These are phyloP conservation scores for Chaetops frenatus DNA, from an alignment of 2,113 vertebrate species.

Conservation along the genomic window DNA sequence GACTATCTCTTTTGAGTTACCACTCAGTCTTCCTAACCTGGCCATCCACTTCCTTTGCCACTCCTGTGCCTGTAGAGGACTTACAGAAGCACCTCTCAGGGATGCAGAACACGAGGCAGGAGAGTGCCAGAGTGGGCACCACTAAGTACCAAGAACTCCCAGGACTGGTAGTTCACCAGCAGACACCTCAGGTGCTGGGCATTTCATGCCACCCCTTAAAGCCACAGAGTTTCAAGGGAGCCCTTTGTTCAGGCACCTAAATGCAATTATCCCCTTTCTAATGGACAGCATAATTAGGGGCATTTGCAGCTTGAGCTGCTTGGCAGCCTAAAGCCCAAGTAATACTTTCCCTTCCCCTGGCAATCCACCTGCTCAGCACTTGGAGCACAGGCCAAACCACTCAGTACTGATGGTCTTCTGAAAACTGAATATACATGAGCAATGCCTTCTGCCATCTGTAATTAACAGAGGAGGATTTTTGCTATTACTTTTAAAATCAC, in stretches of 20 bases:
- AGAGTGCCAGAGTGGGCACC: neutral
- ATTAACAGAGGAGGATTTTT: neutral
- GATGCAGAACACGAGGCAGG: neutral
- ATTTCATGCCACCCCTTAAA: neutral
- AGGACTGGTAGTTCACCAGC: neutral
- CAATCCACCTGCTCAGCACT: neutral
- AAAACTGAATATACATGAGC: neutral
- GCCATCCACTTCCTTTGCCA: neutral
- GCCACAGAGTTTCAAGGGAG: neutral
- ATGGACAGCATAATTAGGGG: neutral
- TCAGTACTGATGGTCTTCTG: neutral
- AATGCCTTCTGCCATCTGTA: neutral
- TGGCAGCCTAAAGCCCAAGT: neutral
- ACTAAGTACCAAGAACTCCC: neutral
- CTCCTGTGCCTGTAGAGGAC: neutral
- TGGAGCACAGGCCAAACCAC: neutral
- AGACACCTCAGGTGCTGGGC: neutral
- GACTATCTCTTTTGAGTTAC: neutral
- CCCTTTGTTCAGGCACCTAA: neutral
- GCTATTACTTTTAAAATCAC: neutral
- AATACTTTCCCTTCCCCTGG: neutral
- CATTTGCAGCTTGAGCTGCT: neutral
- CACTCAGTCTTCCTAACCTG: neutral
- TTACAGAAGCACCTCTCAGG: neutral
- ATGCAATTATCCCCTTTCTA: neutral